Evolutionary conservation across 2,113 vertebrate genomes (phyloP), one percentile per base, ranked within the genome.

Genomic region (Burhinus oedicnemus): DNA sequence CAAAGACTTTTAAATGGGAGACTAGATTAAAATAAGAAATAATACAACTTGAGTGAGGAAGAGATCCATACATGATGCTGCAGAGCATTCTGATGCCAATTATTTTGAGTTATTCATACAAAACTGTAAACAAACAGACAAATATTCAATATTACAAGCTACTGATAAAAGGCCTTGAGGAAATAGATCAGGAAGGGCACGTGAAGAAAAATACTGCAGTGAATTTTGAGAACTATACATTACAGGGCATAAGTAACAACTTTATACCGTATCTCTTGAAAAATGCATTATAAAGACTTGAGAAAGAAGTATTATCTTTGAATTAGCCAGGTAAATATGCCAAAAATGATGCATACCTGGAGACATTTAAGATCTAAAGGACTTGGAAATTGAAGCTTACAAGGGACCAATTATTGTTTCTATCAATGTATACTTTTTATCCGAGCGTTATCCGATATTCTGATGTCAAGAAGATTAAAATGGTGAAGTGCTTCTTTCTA

Each of bases 141-240:
- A 93, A 85, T 26, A 70, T 15, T 90, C 20, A 55, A 22, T 78
- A 80, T 83, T 70, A 85, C 84, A 92, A 85, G 70, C 81, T 57
- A 89, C 15, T 94, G 96, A 97, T 65, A 70, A 93, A 95, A 92
- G 87, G 85, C 89, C 69, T 82, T 14, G 54, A 88, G 72, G 78
- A 92, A 85, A 80, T 3, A 57, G 85, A 79, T 54, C 42, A 52
- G 40, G 11, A 66, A 64, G 51, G 30, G 38, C 20, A 84, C 69
- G 20, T 88, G 52, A 90, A 72, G 76, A 85, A 89, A 91, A 84
- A 90, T 20, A 92, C 13, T 52, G 60, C 57, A 70, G 38, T 65
- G 62, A 94, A 75, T 95, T 94, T 95, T 94, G 45, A 76, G 57
- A 93, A 87, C 40, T 51, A 88, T 51, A 87, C 11, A 60, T 85